These are phyloP conservation scores for Boulengeromyrus knoepffleri DNA, from an alignment of 2,113 vertebrate genomes.

Conservation along the genomic window DNA sequence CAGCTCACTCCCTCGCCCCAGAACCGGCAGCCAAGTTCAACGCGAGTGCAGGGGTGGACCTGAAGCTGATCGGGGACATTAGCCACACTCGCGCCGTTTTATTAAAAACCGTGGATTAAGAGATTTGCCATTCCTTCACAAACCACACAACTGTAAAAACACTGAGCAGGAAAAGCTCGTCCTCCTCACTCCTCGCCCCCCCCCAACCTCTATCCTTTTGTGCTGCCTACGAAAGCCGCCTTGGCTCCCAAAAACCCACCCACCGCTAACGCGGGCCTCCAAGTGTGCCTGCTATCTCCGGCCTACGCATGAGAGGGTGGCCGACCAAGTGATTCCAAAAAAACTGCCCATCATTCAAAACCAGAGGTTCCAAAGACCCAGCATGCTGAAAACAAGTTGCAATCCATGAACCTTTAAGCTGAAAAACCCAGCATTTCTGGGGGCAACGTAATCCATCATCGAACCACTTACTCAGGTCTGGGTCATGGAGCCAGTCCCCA, in stretches of 20 bases:
- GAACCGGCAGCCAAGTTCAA: neutral
- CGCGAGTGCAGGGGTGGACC: constrained; percentile 27
- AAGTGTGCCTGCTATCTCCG: neutral
- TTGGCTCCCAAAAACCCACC: constrained; percentile 22
- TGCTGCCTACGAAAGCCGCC: constrained; percentile 2
- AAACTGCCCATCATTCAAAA: neutral
- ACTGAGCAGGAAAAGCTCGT: constrained; percentile 42
- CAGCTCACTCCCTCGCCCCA: neutral
- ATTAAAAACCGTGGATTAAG: constrained; percentile 61
- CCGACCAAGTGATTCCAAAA: neutral
- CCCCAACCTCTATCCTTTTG: neutral
- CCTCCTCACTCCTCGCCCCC: constrained; percentile 3
- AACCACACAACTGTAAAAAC: constrained; percentile 63
- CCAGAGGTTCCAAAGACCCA: neutral
- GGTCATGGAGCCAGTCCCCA: neutral
- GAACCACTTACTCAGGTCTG: neutral
- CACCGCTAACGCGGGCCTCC: neutral
- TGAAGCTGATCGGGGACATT: constrained; percentile 47
- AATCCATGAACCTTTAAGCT: neutral
- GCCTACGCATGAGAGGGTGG: neutral
- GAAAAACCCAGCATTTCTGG: neutral
- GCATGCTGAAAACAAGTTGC: neutral
- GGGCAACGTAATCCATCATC: neutral
- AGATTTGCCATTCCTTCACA: constrained; percentile 55
- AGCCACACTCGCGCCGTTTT: constrained; percentile 49